These are phyloP conservation scores for Caenorhabditis angaria DNA, from an alignment of 2,888 invertebrate species.

Conservation along the genomic window DNA sequence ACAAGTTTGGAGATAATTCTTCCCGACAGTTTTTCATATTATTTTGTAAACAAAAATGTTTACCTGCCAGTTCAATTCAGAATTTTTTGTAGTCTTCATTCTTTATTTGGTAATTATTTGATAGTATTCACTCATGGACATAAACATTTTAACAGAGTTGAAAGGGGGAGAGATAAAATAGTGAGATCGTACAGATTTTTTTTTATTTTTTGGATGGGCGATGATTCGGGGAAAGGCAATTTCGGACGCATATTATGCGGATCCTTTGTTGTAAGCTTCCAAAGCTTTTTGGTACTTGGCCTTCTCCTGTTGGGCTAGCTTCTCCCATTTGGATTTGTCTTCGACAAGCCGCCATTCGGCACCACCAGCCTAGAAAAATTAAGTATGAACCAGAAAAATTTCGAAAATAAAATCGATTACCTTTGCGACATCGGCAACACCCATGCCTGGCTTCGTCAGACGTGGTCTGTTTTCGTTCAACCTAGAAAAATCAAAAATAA, in stretches of 20 bases:
- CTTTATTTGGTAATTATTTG: not conserved
- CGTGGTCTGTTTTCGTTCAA: constrained; percentile 84
- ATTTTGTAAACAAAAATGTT: not conserved
- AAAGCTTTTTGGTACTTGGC: constrained; percentile 86
- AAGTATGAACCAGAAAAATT: not conserved
- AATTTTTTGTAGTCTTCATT: not conserved
- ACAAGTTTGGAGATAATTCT: not conserved
- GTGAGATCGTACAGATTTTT: not conserved
- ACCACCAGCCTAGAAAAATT: constrained; percentile 30
- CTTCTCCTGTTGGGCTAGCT: constrained; percentile 84
- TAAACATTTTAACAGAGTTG: not conserved
- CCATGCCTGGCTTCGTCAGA: constrained; percentile 88
- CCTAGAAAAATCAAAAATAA: not conserved
- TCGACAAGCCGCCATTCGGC: constrained; percentile 46
- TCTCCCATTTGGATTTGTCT: constrained; percentile 82
- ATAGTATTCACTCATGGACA: not conserved
- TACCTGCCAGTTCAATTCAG: no score
- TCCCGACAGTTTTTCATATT: no score
- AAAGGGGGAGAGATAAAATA: not conserved
- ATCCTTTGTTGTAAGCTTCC: constrained; percentile 81
- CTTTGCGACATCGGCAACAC: constrained; percentile 89
- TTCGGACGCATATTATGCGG: not conserved
- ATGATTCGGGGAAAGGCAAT: not conserved
- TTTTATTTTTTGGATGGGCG: no score
- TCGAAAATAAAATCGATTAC: constrained; percentile 79